phyloP scores from a whole-genome alignment of 2,113 vertebrate species.

The Hemicordylus capensis region DNA sequence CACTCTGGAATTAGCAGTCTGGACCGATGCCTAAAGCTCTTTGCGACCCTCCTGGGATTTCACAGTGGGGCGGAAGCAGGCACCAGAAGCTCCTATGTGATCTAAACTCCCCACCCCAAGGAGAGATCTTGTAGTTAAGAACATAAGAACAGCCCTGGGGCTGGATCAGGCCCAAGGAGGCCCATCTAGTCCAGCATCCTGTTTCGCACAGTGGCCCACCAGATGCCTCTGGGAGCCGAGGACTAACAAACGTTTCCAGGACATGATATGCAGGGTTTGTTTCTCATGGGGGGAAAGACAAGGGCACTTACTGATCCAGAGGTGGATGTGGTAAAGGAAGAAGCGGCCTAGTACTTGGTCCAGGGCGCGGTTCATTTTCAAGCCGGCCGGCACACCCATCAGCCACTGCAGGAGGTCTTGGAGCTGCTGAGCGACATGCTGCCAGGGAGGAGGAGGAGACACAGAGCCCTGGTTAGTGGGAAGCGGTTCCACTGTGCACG shows the following conservation, averaged over 20 bases:
- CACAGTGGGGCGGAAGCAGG: background rate
- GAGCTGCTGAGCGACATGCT: slow-evolving; percentile 90
- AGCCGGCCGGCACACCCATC: slow-evolving; percentile 95
- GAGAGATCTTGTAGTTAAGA: background rate
- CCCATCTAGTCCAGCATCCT: too few species aligned
- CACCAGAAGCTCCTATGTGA: background rate
- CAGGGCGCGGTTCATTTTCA: slow-evolving; percentile 97
- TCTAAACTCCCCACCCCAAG: background rate
- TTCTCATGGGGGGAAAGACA: too few species aligned
- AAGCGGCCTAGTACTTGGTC: slow-evolving; percentile 96
- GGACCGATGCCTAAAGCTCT: background rate
- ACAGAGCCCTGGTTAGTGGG: background rate
- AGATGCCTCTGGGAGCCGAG: too few species aligned
- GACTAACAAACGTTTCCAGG: too few species aligned
- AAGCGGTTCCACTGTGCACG: background rate
- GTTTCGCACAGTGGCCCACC: too few species aligned
- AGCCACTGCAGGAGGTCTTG: slow-evolving; percentile 95
- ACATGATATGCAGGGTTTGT: too few species aligned
- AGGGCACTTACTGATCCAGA: slow-evolving; percentile 94
- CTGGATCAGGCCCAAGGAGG: too few species aligned
- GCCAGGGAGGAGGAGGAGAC: slow-evolving; percentile 4
- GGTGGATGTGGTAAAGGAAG: slow-evolving; percentile 98
- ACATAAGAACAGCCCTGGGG: too few species aligned
- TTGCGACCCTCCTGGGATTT: background rate
- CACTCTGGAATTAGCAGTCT: background rate